Evolutionary conservation across 2,797 vertebrate species (phyloP), one percentile per base, ranked within the genome.

Genomic region (Aulostomus chinensis): DNA sequence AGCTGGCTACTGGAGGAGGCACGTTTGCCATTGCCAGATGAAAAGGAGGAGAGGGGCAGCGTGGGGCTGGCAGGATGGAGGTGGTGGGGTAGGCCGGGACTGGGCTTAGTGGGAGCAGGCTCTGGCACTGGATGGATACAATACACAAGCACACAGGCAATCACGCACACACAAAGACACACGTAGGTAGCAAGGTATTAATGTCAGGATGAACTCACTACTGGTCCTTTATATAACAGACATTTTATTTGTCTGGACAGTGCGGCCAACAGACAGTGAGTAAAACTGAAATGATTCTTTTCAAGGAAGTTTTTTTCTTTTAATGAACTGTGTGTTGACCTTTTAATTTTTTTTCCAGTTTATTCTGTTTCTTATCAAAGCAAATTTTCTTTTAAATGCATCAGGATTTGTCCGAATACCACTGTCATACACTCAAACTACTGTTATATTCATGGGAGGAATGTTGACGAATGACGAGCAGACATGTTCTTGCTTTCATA

Each of bases 91-190:
- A 93, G 93, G 92, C 91, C 93, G 85, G 93, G 90, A 92, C 91
- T 93, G 92, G 88, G 92, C 92, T 94, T 95, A 91, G 68, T 58
- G 64, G 81, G 77, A 78, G 91, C 89, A 90, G 93, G 88, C 92
- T 96, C 95, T 96, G 95, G 94, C 95, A 96, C 95, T 97, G 67
- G 52, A 83, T 71, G 63, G 81, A 80, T 59, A 58, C 33, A 70
- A 76, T 39, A 79, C 60, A 83, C 56, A 62, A 57, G 55, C 58
- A 61, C 57, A 76, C 63, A 71, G 15, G 46, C 46, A 66, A n/a
- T n/a, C 17, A 54, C 29, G 39, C 51, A 65, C 51, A 68, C n/a
- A 61, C 58, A 65, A 40, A 80, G 34, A 84, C 53, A 80, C 63
- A 87, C 40, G 58, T 55, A 78, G 51, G 70, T 25, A 66, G 64